Evolutionary conservation across 2,113 vertebrate species (phyloP).

Genomic region (Mesocricetus auratus): DNA sequence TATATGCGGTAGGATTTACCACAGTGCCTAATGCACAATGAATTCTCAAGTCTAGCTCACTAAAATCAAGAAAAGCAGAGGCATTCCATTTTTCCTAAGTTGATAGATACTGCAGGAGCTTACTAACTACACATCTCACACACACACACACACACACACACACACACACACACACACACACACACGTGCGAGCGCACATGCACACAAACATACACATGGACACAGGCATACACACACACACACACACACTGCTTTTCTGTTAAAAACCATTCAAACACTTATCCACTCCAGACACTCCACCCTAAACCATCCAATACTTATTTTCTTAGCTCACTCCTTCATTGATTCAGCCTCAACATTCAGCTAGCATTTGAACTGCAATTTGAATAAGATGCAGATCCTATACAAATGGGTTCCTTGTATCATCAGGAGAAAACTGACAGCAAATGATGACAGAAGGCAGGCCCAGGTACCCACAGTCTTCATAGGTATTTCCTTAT

Average conservation of each 20-base stretch:
- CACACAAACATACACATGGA: background rate
- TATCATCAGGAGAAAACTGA: background rate
- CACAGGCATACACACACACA: background rate
- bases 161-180: background rate
- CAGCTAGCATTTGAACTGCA: background rate
- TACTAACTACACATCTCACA: background rate
- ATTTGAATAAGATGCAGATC: background rate
- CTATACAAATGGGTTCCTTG: background rate
- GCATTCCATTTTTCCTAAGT: constrained; percentile 1
- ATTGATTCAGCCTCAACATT: background rate
- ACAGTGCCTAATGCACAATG: background rate
- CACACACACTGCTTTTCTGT: background rate
- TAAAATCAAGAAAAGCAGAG: background rate
- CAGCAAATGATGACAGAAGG: background rate
- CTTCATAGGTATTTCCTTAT: background rate
- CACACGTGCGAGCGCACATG: no score
- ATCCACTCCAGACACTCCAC: background rate
- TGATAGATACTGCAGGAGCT: background rate
- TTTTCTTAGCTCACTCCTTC: background rate
- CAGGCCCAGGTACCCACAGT: background rate
- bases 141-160: background rate
- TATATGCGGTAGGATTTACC: background rate
- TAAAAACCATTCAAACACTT: background rate
- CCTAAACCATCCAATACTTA: background rate
- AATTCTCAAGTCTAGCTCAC: constrained; percentile 1